Conservation (phyloP, 2,888 invertebrate species). For the Macropis europaea region DNA sequence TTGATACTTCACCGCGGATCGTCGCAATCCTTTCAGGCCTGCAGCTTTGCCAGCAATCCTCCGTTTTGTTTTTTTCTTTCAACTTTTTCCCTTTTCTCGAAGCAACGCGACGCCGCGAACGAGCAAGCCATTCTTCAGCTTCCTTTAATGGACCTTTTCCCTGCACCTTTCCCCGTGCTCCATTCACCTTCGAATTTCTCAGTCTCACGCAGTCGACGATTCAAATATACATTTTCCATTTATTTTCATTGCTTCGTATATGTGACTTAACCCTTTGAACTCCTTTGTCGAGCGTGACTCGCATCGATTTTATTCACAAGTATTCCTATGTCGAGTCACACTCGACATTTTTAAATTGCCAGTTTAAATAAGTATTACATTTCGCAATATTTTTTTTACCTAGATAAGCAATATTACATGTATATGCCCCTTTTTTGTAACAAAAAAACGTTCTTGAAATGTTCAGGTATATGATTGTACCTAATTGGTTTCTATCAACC, state of each 20-base stretch:
- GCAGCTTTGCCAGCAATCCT: conserved; percentile 34
- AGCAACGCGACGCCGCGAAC: conserved; percentile 31
- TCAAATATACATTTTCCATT: conserved; percentile 56
- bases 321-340: no score
- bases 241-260: conserved; percentile 42
- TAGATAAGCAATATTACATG: no score
- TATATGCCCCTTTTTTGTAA: no score
- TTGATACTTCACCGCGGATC: conserved; percentile 40
- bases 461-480: no score
- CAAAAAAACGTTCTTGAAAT: no score
- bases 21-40: conserved; percentile 63
- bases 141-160: conserved; percentile 56
- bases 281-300: no score
- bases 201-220: conserved; percentile 18
- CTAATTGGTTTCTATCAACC: no score
- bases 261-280: no score
- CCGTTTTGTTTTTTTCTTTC: not conserved
- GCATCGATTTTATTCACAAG: no score
- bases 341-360: no score
- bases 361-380: no score
- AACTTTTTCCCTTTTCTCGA: conserved; percentile 8
- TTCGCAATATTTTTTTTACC: no score
- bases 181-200: conserved; percentile 50
- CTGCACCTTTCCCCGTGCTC: conserved; percentile 42
- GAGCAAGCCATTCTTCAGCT: conserved; percentile 44